These are phyloP conservation scores for Thaumatotibia leucotreta DNA, from an alignment of 1,140 invertebrate species.

Conservation along the genomic window DNA sequence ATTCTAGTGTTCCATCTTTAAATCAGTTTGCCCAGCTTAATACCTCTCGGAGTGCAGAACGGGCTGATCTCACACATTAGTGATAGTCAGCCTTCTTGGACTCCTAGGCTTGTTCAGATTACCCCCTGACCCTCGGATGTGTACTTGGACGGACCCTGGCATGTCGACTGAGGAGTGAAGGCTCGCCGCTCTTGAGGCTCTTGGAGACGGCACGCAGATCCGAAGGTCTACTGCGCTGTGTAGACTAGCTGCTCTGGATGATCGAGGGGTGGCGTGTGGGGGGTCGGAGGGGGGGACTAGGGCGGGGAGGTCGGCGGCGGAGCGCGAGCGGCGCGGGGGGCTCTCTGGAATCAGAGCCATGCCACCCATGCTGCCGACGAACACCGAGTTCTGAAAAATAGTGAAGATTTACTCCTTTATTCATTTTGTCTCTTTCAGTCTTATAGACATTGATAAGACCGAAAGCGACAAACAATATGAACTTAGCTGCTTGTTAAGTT, in stretches of 20 bases:
- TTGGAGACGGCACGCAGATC: constrained; percentile 51
- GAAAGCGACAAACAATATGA: too few relatives aligned
- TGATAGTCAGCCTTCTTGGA: constrained; percentile 60
- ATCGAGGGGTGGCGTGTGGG: constrained; percentile 43
- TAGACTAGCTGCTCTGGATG: constrained; percentile 59
- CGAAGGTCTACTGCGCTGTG: constrained; percentile 62
- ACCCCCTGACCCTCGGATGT: constrained; percentile 51
- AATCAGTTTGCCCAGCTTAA: not conserved
- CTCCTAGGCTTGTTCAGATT: constrained; percentile 58
- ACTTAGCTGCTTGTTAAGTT: too few relatives aligned
- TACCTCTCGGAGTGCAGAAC: not conserved
- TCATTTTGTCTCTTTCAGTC: too few relatives aligned
- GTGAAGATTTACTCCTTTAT: not conserved
- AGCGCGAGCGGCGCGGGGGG: constrained; percentile 84
- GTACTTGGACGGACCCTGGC: constrained; percentile 59
- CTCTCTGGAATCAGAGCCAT: constrained; percentile 78
- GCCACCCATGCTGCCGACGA: constrained; percentile 83
- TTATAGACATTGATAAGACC: too few relatives aligned
- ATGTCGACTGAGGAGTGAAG: constrained; percentile 60
- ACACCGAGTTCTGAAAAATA: constrained; percentile 86
- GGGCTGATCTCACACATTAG: constrained; percentile 48
- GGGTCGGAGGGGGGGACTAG: constrained; percentile 78
- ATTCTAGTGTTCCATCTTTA: too few relatives aligned
- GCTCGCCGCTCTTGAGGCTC: constrained; percentile 57
- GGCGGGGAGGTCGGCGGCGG: constrained; percentile 89